Base-by-base conservation (phyloP, 2,113 vertebrate genomes). In the Psophia crepitans region DNA sequence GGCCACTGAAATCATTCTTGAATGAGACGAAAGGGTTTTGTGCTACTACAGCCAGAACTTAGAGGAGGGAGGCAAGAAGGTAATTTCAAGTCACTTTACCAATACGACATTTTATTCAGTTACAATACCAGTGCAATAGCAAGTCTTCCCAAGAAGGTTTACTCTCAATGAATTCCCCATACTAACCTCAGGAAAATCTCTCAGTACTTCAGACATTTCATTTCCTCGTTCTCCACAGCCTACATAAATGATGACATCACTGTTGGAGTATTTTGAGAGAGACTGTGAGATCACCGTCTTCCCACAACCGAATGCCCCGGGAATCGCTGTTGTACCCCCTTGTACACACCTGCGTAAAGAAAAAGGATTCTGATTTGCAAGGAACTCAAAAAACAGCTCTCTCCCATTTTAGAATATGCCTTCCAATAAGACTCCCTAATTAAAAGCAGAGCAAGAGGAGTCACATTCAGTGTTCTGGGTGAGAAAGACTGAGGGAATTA, bases 201-300 rank as follows among this genome's bases (percentile, higher is more conserved):
- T 97, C 90, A 99, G 98, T 80, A 99, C 99, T 99, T 99, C 99
- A 79, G 99, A 99, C 99, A 99, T 99, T 98, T 99, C 99, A 64
- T 99, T 99, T 80, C 99, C 99, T 97, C 99, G 98, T 97, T 99
- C 99, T 85, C 99, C 99, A 57, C 99, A 99, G 92, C 99, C 99
- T 26, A 99, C 99, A 24, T 99, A 99, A 96, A 99, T 97, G 97
- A 99, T 99, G 90, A 99, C 99, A 46, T 99, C 99, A 63, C 99
- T 99, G 98, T 99, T 99, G 97, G 99, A 99, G 97, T 99, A 99
- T 89, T 99, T 99, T 75, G 99, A 99, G 46, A 99, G 98, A 86
- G 99, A 99, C 97, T 99, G 99, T 4, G 99, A 99, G 96, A 99
- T 99, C 94, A 99, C 99, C 5, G 99, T 99, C 97, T 99, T 99